Percentiles rank a stretch among this genome's conserved stretches.
phyloP scores from a whole-genome alignment of 2,113 vertebrate species.

The Hyperopisus bebe region DNA sequence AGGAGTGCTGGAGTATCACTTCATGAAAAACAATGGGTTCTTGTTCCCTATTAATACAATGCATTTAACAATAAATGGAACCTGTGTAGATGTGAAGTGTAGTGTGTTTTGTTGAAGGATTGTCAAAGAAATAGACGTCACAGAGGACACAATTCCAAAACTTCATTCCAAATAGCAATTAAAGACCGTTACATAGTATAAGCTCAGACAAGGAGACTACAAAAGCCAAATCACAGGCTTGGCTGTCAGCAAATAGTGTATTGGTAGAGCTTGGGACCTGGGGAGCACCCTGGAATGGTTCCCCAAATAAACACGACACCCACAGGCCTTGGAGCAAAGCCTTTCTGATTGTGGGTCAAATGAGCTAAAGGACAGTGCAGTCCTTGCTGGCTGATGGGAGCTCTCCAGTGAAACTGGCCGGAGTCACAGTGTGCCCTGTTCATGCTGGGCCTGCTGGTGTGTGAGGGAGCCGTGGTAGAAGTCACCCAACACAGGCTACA shows the following conservation, averaged over 20 bases:
- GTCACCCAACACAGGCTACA: background rate
- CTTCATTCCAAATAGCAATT: background rate
- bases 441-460: background rate
- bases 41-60: background rate
- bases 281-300: background rate
- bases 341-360: background rate
- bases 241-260: background rate
- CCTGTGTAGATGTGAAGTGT: background rate
- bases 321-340: background rate
- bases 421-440: background rate
- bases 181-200: background rate
- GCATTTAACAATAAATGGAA: conserved; percentile 1
- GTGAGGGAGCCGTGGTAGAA: background rate
- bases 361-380: background rate
- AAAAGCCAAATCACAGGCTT: background rate
- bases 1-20: background rate
- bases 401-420: background rate
- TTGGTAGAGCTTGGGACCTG: background rate
- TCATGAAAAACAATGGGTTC: background rate
- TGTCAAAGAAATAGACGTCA: background rate
- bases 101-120: background rate
- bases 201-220: background rate
- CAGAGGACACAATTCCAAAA: background rate
- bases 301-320: background rate
- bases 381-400: background rate